Evolutionary conservation across 2,797 vertebrate species (phyloP).

Genomic region (Clarias laeviceps): DNA sequence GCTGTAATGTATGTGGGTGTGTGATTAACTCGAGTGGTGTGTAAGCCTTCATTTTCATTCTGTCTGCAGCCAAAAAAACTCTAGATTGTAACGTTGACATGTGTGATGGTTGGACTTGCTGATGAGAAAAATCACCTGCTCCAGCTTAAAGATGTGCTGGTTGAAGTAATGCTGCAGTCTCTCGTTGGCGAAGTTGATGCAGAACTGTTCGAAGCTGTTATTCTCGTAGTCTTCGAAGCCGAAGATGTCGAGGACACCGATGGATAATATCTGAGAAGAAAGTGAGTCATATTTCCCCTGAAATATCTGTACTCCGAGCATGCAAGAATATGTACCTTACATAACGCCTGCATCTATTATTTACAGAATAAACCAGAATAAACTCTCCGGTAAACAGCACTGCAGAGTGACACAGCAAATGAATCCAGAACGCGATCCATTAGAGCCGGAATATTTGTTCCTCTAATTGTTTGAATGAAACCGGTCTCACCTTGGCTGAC

Average conservation of each 20-base stretch:
- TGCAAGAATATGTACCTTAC: background rate
- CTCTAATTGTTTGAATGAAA: background rate
- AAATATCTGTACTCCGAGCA: background rate
- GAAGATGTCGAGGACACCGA: slow-evolving; percentile 97
- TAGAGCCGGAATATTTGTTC: background rate
- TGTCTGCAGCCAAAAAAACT: slow-evolving; percentile 42
- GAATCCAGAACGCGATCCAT: slow-evolving; percentile 15
- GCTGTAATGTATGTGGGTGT: background rate
- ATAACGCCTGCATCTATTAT: background rate
- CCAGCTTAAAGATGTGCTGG: slow-evolving; percentile 97
- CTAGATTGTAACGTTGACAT: slow-evolving; percentile 23
- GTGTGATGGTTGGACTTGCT: slow-evolving; percentile 5
- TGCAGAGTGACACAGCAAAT: slow-evolving; percentile 27
- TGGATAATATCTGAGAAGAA: slow-evolving; percentile 86
- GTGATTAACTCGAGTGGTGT: slow-evolving; percentile 19
- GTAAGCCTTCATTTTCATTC: slow-evolving; percentile 18
- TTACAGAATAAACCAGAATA: slow-evolving; percentile 39
- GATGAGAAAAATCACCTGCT: slow-evolving; percentile 78
- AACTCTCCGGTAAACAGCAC: slow-evolving; percentile 23
- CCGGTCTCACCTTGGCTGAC: slow-evolving; percentile 81
- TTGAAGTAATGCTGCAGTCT: slow-evolving; percentile 99
- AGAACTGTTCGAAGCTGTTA: slow-evolving; percentile 97
- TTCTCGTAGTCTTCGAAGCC: slow-evolving; percentile 99
- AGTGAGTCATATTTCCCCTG: background rate
- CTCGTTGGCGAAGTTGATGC: slow-evolving; percentile 82